phyloP scores from a whole-genome alignment of 2,888 invertebrate species.

The Drosophila aldrichi region DNA sequence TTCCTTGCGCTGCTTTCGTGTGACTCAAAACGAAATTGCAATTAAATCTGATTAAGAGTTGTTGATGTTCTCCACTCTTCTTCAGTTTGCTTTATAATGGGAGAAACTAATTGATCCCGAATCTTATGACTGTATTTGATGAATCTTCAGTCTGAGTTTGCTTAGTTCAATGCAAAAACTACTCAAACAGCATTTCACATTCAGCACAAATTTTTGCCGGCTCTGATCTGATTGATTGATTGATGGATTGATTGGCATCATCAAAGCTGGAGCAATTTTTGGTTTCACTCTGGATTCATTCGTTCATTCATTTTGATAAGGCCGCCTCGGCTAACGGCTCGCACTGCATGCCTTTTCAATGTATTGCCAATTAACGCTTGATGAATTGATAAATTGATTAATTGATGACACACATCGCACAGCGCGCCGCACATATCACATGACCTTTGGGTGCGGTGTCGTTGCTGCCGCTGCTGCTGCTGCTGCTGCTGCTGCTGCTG shows the following conservation, averaged over 20 bases:
- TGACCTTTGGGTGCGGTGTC: conserved; percentile 78
- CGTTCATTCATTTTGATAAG: background rate
- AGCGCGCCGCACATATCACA: conserved; percentile 42
- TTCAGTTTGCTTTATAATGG: background rate
- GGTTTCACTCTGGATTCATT: background rate
- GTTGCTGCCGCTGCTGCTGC: conserved; percentile 36
- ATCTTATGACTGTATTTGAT: too few species aligned
- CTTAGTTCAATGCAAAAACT: too few species aligned
- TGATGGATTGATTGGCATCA: background rate
- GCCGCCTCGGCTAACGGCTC: background rate
- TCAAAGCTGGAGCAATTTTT: background rate
- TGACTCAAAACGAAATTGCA: background rate
- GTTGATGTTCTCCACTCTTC: background rate
- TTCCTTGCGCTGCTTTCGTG: background rate
- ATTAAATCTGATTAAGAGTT: background rate
- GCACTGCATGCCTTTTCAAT: background rate
- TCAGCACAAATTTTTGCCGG: background rate
- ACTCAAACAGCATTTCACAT: background rate
- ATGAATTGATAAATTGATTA: conserved; percentile 54
- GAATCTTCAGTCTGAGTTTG: too few species aligned
- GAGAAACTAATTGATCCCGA: too few species aligned
- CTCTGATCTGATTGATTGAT: background rate
- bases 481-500: conserved; percentile 37
- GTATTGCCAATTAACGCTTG: conserved; percentile 28
- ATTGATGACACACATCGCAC: conserved; percentile 70